phyloP scores from a whole-genome alignment of 2,113 vertebrate species.

The Neolamprologus devosi region DNA sequence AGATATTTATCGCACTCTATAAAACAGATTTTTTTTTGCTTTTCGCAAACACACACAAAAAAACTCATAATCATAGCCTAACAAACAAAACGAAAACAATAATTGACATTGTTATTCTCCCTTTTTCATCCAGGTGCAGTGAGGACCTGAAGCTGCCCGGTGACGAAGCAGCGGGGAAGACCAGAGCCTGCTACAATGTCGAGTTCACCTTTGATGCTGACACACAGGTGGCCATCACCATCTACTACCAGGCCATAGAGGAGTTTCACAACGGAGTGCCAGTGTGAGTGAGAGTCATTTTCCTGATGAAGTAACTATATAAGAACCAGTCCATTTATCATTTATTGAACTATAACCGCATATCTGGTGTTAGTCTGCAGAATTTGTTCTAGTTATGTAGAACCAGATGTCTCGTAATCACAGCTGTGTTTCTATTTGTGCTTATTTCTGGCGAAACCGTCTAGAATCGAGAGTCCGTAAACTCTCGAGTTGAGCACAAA shows the following conservation, averaged over 20 bases:
- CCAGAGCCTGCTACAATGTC: conserved; percentile 85
- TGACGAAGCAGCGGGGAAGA: conserved; percentile 74
- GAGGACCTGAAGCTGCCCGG: conserved; percentile 86
- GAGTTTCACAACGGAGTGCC: conserved; percentile 92
- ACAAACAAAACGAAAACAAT: neutral
- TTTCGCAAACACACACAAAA: accelerated
- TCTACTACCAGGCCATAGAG: conserved; percentile 95
- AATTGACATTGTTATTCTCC: neutral
- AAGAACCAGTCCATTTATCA: neutral
- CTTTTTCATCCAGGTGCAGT: conserved; percentile 69
- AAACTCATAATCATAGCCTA: accelerated
- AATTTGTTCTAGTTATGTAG: neutral
- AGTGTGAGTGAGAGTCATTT: conserved; percentile 72
- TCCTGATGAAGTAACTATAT: neutral
- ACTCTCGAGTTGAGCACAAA: neutral
- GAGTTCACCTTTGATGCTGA: conserved; percentile 97
- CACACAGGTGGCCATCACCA: conserved; percentile 88
- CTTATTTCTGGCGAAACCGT: neutral
- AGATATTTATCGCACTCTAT: neutral
- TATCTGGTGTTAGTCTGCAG: neutral
- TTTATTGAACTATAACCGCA: neutral
- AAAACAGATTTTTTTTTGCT: neutral
- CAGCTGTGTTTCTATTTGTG: neutral
- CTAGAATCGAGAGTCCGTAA: accelerated
- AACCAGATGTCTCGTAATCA: neutral